Base-by-base conservation (phyloP, 1,140 invertebrate genomes). In the Lasioglossum albipes region DNA sequence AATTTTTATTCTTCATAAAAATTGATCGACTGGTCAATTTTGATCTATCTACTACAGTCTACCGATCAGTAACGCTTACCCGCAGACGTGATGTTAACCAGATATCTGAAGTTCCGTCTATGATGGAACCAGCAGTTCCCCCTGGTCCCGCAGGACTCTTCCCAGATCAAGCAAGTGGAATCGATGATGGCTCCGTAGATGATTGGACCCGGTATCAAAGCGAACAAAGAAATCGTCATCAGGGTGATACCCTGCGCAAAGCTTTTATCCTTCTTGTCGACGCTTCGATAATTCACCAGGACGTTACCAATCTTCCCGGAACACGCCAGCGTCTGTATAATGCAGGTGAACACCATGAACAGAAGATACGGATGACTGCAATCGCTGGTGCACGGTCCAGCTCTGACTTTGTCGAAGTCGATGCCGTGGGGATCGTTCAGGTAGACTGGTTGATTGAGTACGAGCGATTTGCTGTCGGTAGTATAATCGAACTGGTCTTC, bases 91-190 rank as follows among this genome's bases (percentile, higher is more conserved):
- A 94, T 82, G 85, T 96, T 96, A 7, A 96, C 91, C 7, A 93
- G 93, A 85, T 94, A 94, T 74, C 95, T 90, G 79, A 96, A 95
- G 54, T 92, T 93, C 4, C 94, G 92, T 77, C 94, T 94, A 84
- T 96, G 93, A 81, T 96, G 95, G 36, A 95, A 89, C 93, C 95
- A 95, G 83, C 95, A 96, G 86, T 96, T 95, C 22, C 95, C 95
- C 74, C 89, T 94, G 22, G 92, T 90, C 49, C 94, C 95, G 83
- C 95, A 96, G 49, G 95, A 94, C 64, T 94, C 89, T n/a, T 95
- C 95, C 95, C 95, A 96, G 61, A 95, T 94, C 45, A 95, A 82
- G 82, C 95, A 96, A 0, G 95, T 94, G 3, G 94, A 94, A 85
- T 96, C 95, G 59, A 96, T 95, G 74, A 96, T 94, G 13, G 93